Conservation (phyloP, 2,113 vertebrate genomes). For the Sphaerodactylus townsendi region DNA sequence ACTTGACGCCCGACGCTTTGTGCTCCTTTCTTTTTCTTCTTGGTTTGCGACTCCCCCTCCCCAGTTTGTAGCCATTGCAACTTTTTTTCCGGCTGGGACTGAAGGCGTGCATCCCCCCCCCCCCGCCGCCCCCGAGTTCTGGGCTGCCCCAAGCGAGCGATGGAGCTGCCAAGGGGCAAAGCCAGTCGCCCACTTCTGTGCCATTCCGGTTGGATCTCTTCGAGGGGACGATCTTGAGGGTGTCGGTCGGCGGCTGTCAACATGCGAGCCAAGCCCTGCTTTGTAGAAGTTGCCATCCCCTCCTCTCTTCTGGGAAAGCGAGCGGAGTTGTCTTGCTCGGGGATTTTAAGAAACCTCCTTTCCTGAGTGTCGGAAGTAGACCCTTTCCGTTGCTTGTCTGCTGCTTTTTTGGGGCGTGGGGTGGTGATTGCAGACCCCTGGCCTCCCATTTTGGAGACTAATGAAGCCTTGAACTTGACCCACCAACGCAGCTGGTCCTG, state of each 20-base stretch:
- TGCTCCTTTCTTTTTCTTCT: no score
- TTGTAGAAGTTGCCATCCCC: constrained; percentile 32
- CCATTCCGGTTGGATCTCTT: background rate
- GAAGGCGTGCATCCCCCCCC: no score
- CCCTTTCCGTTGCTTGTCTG: constrained; percentile 7
- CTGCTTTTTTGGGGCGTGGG: background rate
- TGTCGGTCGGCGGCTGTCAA: background rate
- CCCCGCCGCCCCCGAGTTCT: background rate
- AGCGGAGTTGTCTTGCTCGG: background rate
- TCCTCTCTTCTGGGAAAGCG: background rate
- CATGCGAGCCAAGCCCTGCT: background rate
- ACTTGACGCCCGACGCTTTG: no score
- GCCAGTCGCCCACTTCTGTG: background rate
- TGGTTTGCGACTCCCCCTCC: no score
- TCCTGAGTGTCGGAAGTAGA: background rate
- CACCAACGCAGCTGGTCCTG: background rate
- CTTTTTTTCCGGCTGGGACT: no score
- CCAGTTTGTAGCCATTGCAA: no score
- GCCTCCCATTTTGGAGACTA: background rate
- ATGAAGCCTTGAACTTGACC: background rate
- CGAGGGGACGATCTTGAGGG: background rate
- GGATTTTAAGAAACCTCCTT: constrained; percentile 36
- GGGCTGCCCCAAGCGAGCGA: background rate
- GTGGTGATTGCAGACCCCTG: background rate
- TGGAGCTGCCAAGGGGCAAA: background rate